Conservation (phyloP, 2,888 invertebrate species). For the Dicranocentrus wangi region DNA sequence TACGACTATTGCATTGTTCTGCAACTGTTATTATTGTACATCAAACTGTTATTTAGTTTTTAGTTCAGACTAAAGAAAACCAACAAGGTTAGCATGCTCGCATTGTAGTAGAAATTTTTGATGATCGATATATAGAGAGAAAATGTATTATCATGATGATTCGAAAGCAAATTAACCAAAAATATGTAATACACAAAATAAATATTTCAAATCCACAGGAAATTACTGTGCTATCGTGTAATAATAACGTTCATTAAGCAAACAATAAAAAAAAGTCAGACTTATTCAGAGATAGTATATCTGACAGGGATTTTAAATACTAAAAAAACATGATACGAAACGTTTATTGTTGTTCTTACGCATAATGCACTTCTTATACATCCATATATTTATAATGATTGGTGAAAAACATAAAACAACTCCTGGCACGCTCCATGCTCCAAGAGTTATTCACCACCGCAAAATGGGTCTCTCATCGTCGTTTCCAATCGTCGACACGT, state of each 20-base stretch:
- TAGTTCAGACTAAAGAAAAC: slow-evolving; percentile 21
- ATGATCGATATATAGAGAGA: slow-evolving; percentile 48
- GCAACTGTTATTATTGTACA: slow-evolving; percentile 30
- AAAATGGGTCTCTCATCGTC: too few species aligned
- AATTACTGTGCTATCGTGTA: slow-evolving; percentile 23
- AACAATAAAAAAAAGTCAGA: slow-evolving; percentile 12
- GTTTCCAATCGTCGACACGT: too few species aligned
- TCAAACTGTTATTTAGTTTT: slow-evolving; percentile 57
- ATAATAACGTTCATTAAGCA: not conserved
- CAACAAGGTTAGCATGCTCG: slow-evolving; percentile 50
- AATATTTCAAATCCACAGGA: slow-evolving; percentile 26
- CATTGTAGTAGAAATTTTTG: slow-evolving; percentile 43
- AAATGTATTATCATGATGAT: slow-evolving; percentile 49
- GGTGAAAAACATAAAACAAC: too few species aligned
- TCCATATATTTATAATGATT: too few species aligned
- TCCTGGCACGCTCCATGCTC: too few species aligned
- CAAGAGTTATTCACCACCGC: too few species aligned
- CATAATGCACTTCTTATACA: too few species aligned
- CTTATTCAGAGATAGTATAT: slow-evolving; percentile 20
- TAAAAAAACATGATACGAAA: too few species aligned
- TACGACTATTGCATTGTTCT: slow-evolving; percentile 35
- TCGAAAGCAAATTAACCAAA: slow-evolving; percentile 48
- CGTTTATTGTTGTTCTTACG: too few species aligned
- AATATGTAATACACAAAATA: slow-evolving; percentile 45
- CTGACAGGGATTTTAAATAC: too few species aligned